Base-by-base conservation (phyloP, 1,140 invertebrate genomes). In the Tribolium castaneum region DNA sequence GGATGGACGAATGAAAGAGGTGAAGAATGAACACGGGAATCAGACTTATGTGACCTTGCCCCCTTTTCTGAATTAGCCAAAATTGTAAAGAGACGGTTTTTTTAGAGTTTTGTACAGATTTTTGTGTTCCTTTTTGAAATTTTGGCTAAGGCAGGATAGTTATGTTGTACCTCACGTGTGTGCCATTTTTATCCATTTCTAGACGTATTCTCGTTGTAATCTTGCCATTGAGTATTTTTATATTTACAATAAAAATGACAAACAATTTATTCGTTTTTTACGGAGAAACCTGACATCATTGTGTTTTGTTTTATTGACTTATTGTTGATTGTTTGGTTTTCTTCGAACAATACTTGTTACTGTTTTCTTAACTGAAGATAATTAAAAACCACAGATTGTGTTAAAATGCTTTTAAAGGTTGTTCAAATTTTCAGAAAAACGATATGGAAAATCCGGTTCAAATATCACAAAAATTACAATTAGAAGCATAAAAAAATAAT, bases 51-150 rank as follows among this genome's bases (percentile, higher is more conserved):
- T 92, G 5, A 90, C 92, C 50, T 87, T 93, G 86, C 92, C 92
- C 88, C 92, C 92, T 91, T 93, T 93, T 92, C 90, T 92, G 90
- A 93, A 93, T 89, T 93, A 84, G 51, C 51, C 54, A 56, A 54
- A 39, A 45, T 75, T 75, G 30, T 34, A 39, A 59, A 75, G n/a
- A 75, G 52, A 39, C 30, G 34, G 6, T 75, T 75, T 75, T 75
- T 34, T 13, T 66, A 66, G 12, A 5, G 14, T 66, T 66, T 66
- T n/a, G 54, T 14, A 59, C 19, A 25, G 54, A 9, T 22, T n/a
- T 30, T 6, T 66, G 30, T 4, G 25, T 66, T 66, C 30, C 59
- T 34, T 66, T 66, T 66, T 22, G 19, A 25, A 59, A 59, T 59
- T 59, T 59, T 59, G 54, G 54, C 54, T 59, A 59, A 59, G 19